phyloP scores from a whole-genome alignment of 2,113 vertebrate genomes.

The Sturnus vulgaris region DNA sequence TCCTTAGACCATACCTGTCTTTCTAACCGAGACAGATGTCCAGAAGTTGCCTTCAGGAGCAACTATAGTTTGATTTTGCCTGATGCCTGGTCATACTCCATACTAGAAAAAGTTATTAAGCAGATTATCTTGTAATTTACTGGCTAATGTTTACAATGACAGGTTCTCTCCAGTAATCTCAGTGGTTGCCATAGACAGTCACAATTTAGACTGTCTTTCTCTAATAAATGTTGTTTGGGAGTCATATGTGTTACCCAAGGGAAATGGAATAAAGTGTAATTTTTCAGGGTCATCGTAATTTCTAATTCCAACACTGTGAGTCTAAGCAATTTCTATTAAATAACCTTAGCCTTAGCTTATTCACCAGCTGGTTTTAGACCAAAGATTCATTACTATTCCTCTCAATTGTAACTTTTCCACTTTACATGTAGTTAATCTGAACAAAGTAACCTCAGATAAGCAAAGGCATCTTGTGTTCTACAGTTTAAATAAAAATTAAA shows the following conservation, averaged over 20 bases:
- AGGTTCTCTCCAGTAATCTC: not conserved
- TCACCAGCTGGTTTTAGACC: not conserved
- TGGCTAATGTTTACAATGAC: not conserved
- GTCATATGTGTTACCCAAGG: not conserved
- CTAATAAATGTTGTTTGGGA: not conserved
- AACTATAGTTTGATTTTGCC: not conserved
- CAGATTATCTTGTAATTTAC: not conserved
- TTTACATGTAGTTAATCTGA: not conserved
- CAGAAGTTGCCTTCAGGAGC: not conserved
- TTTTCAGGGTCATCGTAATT: not conserved
- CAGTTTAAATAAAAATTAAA: conserved; percentile 10
- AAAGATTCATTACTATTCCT: not conserved
- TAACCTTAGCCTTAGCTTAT: not conserved
- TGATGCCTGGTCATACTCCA: not conserved
- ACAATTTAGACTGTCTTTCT: not conserved
- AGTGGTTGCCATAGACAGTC: not conserved
- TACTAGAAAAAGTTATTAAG: not conserved
- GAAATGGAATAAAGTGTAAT: not conserved
- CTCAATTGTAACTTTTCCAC: not conserved
- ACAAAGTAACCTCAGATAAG: not conserved
- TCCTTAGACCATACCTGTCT: too few species aligned
- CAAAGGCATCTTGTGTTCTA: not conserved
- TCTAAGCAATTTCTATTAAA: not conserved
- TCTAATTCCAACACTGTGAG: not conserved
- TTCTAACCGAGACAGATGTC: too few species aligned